These are phyloP conservation scores for Fregata magnificens DNA, from an alignment of 2,113 vertebrate species.

Conservation along the genomic window DNA sequence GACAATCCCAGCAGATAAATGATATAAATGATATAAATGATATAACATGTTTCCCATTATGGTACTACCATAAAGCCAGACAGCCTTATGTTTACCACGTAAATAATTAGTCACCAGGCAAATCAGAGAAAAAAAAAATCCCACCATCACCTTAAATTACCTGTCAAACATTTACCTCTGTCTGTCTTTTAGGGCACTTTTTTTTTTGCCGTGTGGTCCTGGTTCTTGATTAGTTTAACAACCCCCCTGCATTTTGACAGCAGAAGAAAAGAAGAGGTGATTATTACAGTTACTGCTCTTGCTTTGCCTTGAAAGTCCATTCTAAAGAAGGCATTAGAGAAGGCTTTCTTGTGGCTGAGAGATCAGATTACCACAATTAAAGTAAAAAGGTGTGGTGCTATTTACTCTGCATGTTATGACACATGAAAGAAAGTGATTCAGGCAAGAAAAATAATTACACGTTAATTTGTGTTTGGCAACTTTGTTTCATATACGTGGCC, in stretches of 20 bases:
- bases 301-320: conserved; percentile 74
- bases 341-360: conserved; percentile 75
- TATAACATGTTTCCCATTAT: neutral
- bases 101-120: conserved; percentile 58
- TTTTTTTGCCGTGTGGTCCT: conserved; percentile 50
- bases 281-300: conserved; percentile 73
- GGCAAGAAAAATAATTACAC: conserved; percentile 84
- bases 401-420: conserved; percentile 80
- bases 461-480: conserved; percentile 84
- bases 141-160: conserved; percentile 23
- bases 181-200: neutral
- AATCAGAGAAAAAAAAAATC: neutral
- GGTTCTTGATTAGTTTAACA: conserved; percentile 1
- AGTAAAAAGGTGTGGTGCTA: conserved; percentile 79
- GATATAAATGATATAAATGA: neutral
- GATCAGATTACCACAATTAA: conserved; percentile 81
- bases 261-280: conserved; percentile 46
- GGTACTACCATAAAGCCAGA: neutral
- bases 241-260: conserved; percentile 31
- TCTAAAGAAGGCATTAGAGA: conserved; percentile 72
- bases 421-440: conserved; percentile 85
- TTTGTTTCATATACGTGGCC: conserved; percentile 73
- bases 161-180: neutral
- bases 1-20: conserved; percentile 10
- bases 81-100: conserved; percentile 20